Evolutionary conservation across 2,888 invertebrate species (phyloP).

Genomic region (Pachliopta kotzebuea): DNA sequence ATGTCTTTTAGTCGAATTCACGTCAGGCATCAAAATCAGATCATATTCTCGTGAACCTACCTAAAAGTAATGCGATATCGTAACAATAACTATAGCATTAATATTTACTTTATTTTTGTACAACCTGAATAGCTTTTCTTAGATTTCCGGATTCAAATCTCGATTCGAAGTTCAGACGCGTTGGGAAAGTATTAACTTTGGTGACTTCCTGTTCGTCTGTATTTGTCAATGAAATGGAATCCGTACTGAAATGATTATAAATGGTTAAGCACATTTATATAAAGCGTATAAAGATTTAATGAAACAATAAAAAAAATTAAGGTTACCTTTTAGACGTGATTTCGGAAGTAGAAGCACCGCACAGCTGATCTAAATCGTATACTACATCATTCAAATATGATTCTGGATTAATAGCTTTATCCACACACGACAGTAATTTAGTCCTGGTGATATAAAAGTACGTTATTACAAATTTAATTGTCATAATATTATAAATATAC

Average conservation of each 20-base stretch:
- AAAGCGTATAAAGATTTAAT: conserved; percentile 15
- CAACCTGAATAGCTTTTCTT: conserved; percentile 88
- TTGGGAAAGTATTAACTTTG: conserved; percentile 59
- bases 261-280: conserved; percentile 11
- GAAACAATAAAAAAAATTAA: conserved; percentile 10
- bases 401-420: conserved; percentile 83
- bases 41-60: conserved; percentile 89
- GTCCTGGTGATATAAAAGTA: conserved; percentile 54
- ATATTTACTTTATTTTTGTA: conserved; percentile 1
- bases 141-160: conserved; percentile 94
- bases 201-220: conserved; percentile 74
- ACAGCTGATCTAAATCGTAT: conserved; percentile 84
- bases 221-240: conserved; percentile 61
- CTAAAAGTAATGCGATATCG: conserved; percentile 64
- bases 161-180: conserved; percentile 86
- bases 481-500: neutral
- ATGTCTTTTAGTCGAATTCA: conserved; percentile 88
- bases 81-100: conserved; percentile 4
- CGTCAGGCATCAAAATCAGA: conserved; percentile 89
- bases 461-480: neutral
- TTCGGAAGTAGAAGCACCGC: conserved; percentile 42
- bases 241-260: conserved; percentile 51
- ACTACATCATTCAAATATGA: conserved; percentile 82
- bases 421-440: conserved; percentile 84
- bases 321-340: conserved; percentile 51